Conservation (phyloP, 2,113 vertebrate species). For the Pica pica region DNA sequence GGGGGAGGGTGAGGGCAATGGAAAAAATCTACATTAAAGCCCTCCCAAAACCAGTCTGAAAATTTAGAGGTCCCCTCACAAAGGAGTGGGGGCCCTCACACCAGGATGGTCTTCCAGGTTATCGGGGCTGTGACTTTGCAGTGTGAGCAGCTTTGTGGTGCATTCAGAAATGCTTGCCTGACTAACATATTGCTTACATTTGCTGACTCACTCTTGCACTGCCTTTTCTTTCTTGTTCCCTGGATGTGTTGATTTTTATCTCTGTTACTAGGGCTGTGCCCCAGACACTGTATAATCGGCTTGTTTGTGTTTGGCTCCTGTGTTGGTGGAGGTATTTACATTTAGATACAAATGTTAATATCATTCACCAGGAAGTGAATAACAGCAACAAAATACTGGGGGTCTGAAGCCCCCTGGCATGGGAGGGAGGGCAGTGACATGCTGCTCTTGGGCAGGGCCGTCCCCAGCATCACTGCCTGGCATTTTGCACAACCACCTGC, state of each 20-base stretch:
- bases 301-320: background rate
- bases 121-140: background rate
- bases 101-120: background rate
- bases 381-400: background rate
- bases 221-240: constrained; percentile 14
- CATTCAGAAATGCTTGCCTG: background rate
- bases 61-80: background rate
- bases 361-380: background rate
- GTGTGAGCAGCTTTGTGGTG: fast-evolving
- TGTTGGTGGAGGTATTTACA: background rate
- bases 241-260: constrained; percentile 48
- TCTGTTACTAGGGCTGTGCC: constrained; percentile 24
- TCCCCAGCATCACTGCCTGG: background rate
- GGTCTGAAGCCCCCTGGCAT: background rate
- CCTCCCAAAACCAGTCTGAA: background rate
- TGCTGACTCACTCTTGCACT: constrained; percentile 54
- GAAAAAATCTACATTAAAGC: background rate
- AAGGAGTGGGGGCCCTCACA: background rate
- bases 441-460: background rate
- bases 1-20: too few relatives aligned
- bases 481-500: background rate
- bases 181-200: background rate
- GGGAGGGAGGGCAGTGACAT: background rate
- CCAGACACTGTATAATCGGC: constrained; percentile 1
- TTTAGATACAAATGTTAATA: background rate